Conservation (phyloP, 2,888 invertebrate genomes). For the Apantesis nais region DNA sequence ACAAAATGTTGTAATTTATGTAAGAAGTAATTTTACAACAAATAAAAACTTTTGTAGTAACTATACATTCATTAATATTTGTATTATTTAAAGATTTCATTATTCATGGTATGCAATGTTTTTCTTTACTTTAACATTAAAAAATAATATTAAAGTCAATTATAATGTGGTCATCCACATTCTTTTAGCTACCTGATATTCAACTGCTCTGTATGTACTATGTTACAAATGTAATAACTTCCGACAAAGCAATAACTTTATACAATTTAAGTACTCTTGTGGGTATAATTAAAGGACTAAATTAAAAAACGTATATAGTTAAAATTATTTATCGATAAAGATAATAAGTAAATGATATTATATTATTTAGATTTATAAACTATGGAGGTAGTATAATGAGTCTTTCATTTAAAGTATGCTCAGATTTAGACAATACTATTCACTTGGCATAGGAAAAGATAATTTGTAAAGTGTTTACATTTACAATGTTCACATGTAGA, state of each 20-base stretch:
- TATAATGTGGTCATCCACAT: neutral
- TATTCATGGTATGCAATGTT: neutral
- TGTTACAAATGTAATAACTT: neutral
- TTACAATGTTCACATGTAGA: neutral
- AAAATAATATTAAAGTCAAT: no score
- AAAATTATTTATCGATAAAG: neutral
- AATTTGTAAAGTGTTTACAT: neutral
- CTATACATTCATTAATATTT: neutral
- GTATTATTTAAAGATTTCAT: neutral
- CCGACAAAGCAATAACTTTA: neutral
- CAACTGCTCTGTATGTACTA: neutral
- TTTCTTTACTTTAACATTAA: no score
- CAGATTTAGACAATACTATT: neutral
- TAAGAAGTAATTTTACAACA: conserved; percentile 2
- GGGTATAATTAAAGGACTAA: neutral
- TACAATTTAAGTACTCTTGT: neutral
- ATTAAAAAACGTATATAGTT: neutral
- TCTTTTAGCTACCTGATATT: neutral
- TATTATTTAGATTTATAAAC: neutral
- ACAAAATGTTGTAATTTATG: conserved; percentile 7
- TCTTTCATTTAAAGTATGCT: no score
- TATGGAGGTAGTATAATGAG: neutral
- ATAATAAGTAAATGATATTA: neutral
- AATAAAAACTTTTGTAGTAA: neutral
- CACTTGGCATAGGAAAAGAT: neutral